These are phyloP conservation scores for Danionella dracula DNA, from an alignment of 2,797 vertebrate species.

Conservation along the genomic window DNA sequence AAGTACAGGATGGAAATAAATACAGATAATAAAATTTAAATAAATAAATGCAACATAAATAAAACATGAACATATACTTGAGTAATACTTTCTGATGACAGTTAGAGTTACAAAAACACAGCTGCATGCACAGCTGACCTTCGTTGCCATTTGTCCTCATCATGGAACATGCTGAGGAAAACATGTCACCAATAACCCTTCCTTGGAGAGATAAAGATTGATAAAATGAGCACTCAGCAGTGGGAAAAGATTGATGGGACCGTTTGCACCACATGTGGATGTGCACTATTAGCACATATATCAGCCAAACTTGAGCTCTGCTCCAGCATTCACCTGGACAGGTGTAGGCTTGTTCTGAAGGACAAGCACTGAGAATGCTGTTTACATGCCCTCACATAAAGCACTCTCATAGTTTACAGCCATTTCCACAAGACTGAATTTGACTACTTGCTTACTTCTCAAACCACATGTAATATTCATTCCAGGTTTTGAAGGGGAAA, in stretches of 20 bases:
- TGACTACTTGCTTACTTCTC: not conserved
- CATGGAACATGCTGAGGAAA: not conserved
- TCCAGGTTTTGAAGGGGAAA: not conserved
- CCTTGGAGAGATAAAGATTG: not conserved
- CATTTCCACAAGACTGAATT: not conserved
- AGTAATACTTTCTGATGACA: too few relatives aligned
- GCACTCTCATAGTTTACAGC: not conserved
- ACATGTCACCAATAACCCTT: not conserved
- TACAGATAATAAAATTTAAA: too few relatives aligned
- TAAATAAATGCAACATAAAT: too few relatives aligned
- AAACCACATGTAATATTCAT: not conserved
- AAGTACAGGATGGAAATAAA: too few relatives aligned
- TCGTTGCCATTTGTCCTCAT: not conserved
- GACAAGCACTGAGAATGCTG: slow-evolving; percentile 28
- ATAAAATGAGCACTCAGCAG: not conserved
- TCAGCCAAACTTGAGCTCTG: slow-evolving; percentile 20
- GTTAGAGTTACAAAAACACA: not conserved
- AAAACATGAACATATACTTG: too few relatives aligned
- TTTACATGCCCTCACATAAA: slow-evolving; percentile 23
- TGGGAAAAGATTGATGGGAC: not conserved
- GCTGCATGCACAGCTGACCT: not conserved
- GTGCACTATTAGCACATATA: slow-evolving; percentile 29
- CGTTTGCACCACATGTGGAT: not conserved
- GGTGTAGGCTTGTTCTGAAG: slow-evolving; percentile 38
- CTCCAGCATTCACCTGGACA: slow-evolving; percentile 36